phyloP scores from a whole-genome alignment of 2,797 vertebrate species.

The Lepus oiostolus region DNA sequence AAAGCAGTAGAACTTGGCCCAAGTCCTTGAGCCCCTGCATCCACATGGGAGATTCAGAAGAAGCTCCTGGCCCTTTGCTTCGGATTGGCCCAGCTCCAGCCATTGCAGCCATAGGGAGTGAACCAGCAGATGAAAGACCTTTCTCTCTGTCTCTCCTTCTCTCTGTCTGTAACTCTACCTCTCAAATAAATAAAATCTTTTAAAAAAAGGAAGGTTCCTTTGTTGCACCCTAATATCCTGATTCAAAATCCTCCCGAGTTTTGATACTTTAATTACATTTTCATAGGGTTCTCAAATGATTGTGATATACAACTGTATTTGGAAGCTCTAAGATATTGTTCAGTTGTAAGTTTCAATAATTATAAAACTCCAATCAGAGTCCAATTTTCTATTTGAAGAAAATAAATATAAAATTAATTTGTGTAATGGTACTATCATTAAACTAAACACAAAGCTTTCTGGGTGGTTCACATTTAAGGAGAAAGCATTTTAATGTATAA shows the following conservation, averaged over 20 bases:
- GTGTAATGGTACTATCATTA: neutral
- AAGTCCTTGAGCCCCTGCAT: no score
- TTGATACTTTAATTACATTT: slow-evolving; percentile 32
- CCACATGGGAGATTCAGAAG: no score
- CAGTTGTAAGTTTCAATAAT: slow-evolving; percentile 50
- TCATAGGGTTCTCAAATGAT: neutral
- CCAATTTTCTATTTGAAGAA: slow-evolving; percentile 55
- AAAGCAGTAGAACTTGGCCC: no score
- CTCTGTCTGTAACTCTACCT: no score
- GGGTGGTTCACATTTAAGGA: slow-evolving; percentile 20
- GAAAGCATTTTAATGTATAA: slow-evolving; percentile 24
- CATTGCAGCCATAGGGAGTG: no score
- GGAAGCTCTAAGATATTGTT: slow-evolving; percentile 45
- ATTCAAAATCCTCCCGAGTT: neutral
- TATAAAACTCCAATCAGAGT: slow-evolving; percentile 44
- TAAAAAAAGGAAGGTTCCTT: neutral
- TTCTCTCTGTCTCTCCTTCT: no score
- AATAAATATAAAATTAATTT: slow-evolving; percentile 42
- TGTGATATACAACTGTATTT: neutral
- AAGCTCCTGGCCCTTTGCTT: no score
- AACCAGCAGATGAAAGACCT: no score
- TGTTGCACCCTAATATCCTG: neutral
- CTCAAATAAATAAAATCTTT: no score
- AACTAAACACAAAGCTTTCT: slow-evolving; percentile 47
- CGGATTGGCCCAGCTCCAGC: no score